Percentiles rank a stretch among this genome's conserved stretches.
phyloP scores from a whole-genome alignment of 2,797 vertebrate genomes.

The Propithecus perrieri region DNA sequence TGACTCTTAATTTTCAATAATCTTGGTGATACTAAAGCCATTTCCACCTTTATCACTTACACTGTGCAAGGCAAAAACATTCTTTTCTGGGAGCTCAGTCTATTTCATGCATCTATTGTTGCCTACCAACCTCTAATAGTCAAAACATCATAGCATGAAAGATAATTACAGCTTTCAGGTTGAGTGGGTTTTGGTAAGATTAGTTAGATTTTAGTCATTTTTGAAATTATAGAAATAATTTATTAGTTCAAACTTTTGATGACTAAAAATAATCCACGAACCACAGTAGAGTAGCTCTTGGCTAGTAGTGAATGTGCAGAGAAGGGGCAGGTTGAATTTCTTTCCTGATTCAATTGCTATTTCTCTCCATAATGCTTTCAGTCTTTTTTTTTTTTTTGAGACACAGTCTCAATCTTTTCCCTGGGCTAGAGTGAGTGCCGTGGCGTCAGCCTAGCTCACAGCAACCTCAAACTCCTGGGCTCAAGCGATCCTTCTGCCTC shows the following conservation, averaged over 20 bases:
- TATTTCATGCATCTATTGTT: constrained; percentile 2
- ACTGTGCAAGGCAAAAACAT: constrained; percentile 4
- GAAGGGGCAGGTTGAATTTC: neutral
- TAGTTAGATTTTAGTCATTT: neutral
- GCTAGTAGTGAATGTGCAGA: neutral
- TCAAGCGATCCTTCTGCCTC: too few species aligned
- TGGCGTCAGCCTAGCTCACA: too few species aligned
- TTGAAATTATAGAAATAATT: neutral
- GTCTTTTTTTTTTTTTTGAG: too few species aligned
- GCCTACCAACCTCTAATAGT: neutral
- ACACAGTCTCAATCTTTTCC: too few species aligned
- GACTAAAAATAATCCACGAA: neutral
- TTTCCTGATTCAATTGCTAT: neutral
- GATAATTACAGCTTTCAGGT: neutral
- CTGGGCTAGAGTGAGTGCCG: too few species aligned
- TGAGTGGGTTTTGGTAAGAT: neutral
- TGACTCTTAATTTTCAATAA: constrained; percentile 44
- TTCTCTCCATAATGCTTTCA: neutral
- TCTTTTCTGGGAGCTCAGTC: constrained; percentile 54
- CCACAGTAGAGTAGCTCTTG: neutral
- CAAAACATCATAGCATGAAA: neutral
- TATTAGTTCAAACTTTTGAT: neutral
- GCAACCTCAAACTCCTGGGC: too few species aligned
- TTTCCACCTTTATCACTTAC: neutral
- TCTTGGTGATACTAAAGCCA: constrained; percentile 31